A percentile compares a stretch with the other conserved stretches of the same genome.
Evolutionary conservation across 2,113 vertebrate species (phyloP).

Genomic region (Oncorhynchus nerka): DNA sequence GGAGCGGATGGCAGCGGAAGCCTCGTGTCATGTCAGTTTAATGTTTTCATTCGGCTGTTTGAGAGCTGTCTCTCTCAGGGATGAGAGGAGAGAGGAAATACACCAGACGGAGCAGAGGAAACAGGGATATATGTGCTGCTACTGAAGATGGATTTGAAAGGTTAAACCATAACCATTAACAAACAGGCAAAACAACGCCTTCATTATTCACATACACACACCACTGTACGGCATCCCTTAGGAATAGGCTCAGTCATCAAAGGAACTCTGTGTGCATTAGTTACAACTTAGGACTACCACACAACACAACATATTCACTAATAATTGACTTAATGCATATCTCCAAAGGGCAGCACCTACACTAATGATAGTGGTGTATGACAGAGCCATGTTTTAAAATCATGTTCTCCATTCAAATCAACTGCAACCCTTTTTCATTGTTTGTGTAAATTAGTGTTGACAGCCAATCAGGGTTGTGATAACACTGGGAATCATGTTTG

Average conservation of each 20-base stretch:
- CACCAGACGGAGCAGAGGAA: neutral
- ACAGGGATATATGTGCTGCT: constrained; percentile 1
- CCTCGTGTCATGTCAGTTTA: constrained; percentile 25
- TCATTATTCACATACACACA: constrained; percentile 41
- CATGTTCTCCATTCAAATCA: neutral
- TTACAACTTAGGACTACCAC: neutral
- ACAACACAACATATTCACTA: neutral
- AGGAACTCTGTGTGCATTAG: neutral
- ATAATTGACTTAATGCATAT: no score
- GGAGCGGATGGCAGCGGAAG: constrained; percentile 9
- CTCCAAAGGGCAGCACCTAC: no score
- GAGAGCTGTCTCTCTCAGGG: neutral
- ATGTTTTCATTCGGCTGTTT: neutral
- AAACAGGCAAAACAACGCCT: constrained; percentile 59
- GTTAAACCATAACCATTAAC: constrained; percentile 61
- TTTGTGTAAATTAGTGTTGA: neutral
- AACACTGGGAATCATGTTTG: neutral
- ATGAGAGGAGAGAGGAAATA: neutral
- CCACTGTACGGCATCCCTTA: constrained; percentile 7
- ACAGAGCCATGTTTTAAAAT: neutral
- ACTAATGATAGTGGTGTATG: no score
- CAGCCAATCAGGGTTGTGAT: neutral
- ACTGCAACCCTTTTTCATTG: neutral
- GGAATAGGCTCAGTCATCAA: constrained; percentile 20
- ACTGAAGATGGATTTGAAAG: constrained; percentile 55